phyloP scores from a whole-genome alignment of 2,888 invertebrate genomes.

The Hypomecis punctinalis region DNA sequence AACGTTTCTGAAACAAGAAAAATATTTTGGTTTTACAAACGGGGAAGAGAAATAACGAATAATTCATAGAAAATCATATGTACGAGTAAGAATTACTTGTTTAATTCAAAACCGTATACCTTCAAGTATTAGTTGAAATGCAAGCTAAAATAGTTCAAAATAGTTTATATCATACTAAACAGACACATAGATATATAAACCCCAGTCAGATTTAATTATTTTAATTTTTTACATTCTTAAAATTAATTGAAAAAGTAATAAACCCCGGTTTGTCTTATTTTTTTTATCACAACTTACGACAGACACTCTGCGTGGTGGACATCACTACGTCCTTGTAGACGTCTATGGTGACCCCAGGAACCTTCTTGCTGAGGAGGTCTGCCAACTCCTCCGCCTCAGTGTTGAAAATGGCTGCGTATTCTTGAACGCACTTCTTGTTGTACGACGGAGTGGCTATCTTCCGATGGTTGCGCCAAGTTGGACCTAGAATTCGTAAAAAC shows the following conservation, averaged over 20 bases:
- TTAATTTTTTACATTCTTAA: too few relatives aligned
- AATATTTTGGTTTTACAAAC: neutral
- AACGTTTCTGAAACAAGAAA: constrained; percentile 64
- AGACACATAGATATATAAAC: too few relatives aligned
- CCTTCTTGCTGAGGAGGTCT: constrained; percentile 48
- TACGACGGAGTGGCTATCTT: constrained; percentile 72
- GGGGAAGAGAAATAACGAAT: too few relatives aligned
- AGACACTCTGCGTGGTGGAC: constrained; percentile 68
- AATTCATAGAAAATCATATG: too few relatives aligned
- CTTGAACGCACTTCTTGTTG: constrained; percentile 65
- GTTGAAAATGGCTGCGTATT: constrained; percentile 61
- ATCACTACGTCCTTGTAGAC: constrained; percentile 63
- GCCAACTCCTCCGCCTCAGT: constrained; percentile 57
- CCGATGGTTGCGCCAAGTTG: constrained; percentile 66
- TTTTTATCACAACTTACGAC: constrained; percentile 59
- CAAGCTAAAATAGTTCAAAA: too few relatives aligned
- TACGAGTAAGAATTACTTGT: too few relatives aligned
- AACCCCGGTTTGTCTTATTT: too few relatives aligned
- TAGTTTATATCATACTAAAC: too few relatives aligned
- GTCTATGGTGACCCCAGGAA: constrained; percentile 52
- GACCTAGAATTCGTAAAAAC: constrained; percentile 51
- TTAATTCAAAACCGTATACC: too few relatives aligned
- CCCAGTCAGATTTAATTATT: too few relatives aligned
- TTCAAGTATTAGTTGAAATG: too few relatives aligned
- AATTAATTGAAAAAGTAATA: too few relatives aligned